Conservation (phyloP, 2,888 invertebrate species). For the Zygaena filipendulae region DNA sequence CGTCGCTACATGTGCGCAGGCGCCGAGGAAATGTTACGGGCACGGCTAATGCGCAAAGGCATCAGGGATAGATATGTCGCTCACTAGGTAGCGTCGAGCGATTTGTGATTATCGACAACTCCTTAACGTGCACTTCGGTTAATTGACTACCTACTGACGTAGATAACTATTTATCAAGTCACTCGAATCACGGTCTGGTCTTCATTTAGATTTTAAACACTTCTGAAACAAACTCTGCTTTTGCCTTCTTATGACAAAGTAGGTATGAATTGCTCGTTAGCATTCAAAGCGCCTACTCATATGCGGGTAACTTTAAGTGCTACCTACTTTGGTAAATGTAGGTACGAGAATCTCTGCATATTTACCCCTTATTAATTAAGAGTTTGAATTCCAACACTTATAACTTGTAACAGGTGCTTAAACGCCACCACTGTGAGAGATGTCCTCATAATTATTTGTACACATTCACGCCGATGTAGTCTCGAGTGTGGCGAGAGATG, state of each 20-base stretch:
- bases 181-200: slow-evolving; percentile 20
- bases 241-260: no score
- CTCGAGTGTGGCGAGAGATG: slow-evolving; percentile 25
- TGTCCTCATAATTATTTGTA: slow-evolving; percentile 15
- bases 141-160: slow-evolving; percentile 37
- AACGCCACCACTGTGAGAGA: slow-evolving; percentile 10
- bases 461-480: slow-evolving; percentile 17
- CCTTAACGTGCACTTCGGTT: slow-evolving; percentile 31
- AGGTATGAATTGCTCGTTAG: no score
- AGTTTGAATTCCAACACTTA: background rate
- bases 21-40: slow-evolving; percentile 38
- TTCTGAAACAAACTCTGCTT: no score
- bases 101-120: slow-evolving; percentile 48
- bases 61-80: slow-evolving; percentile 33
- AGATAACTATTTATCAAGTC: slow-evolving; percentile 34
- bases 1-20: slow-evolving; percentile 41
- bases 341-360: no score
- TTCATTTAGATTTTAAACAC: no score
- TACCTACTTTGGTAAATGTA: background rate
- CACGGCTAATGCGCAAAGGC: slow-evolving; percentile 36
- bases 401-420: slow-evolving; percentile 24
- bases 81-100: slow-evolving; percentile 32
- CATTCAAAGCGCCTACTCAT: no score
- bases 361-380: slow-evolving; percentile 1
- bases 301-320: slow-evolving; percentile 2